Conservation (phyloP, 2,888 invertebrate species). For the Busseola fusca region DNA sequence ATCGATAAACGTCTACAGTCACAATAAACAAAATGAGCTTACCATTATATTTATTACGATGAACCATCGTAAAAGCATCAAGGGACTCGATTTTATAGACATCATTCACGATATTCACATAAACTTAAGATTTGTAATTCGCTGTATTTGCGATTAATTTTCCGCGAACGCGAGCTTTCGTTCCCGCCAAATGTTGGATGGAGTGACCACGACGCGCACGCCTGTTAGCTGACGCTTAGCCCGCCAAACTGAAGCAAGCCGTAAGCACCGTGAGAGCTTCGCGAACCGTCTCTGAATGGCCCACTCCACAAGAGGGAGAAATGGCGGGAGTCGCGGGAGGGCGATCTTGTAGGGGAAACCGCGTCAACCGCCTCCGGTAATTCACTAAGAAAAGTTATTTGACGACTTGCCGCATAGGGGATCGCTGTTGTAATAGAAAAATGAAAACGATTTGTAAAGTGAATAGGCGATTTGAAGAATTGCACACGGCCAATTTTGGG, state of each 20-base stretch:
- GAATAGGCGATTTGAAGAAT: constrained; percentile 59
- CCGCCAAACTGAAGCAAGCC: constrained; percentile 85
- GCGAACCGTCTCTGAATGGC: constrained; percentile 87
- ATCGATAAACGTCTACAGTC: constrained; percentile 1
- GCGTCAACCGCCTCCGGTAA: constrained; percentile 86
- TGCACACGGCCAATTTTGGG: constrained; percentile 34
- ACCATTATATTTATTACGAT: constrained; percentile 79
- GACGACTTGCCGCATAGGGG: constrained; percentile 79
- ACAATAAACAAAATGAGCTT: constrained; percentile 68
- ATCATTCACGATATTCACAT: constrained; percentile 81
- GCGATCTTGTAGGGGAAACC: constrained; percentile 86
- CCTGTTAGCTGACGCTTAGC: constrained; percentile 80
- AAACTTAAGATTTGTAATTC: constrained; percentile 67
- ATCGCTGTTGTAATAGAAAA: constrained; percentile 77
- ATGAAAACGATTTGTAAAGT: constrained; percentile 73
- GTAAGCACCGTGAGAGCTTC: constrained; percentile 84
- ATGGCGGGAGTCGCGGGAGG: constrained; percentile 87
- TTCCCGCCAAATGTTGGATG: constrained; percentile 80
- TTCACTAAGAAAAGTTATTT: constrained; percentile 89
- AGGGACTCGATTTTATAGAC: constrained; percentile 68
- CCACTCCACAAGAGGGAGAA: constrained; percentile 85
- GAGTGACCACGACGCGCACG: constrained; percentile 73
- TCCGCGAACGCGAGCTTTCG: constrained; percentile 69
- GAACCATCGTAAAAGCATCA: constrained; percentile 77
- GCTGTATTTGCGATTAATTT: constrained; percentile 57